Evolutionary conservation across 2,888 invertebrate species (phyloP), one percentile per base, ranked within the genome.

Genomic region (Allacma fusca): DNA sequence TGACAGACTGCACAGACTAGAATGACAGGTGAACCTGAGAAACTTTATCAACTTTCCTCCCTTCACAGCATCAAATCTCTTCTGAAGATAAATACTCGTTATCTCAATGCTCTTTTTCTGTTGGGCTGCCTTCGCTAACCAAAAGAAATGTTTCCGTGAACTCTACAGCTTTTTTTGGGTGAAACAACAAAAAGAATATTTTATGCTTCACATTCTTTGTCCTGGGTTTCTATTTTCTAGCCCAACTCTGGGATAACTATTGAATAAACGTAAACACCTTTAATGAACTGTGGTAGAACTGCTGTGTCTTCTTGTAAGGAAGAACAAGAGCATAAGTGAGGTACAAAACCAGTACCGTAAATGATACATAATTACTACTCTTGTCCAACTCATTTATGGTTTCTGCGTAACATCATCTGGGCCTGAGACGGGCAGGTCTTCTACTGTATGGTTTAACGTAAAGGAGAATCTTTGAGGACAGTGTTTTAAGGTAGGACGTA

Each of bases 1-100:
- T 73, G 73, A 73, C 73, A 73, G 73, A 40, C 24, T 64, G 62
- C 19, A 43, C n/a, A 50, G 23, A 72, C 9, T n/a, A 29, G 72
- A 50, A 72, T 72, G 72, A 72, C 73, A 73, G 73, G 73, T 73
- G 73, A 73, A 72, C 72, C 59, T 72, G 40, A 73, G 62, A 73
- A 73, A 73, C 73, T 73, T 73, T 62, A 64, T 64, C 73, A 72
- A 59, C n/a, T 26, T 72, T 28, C 57, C 57, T 29, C 40, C 34
- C 62, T 73, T 73, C 73, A 64, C 26, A 57, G 59, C 26, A 43
- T 62, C 40, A 40, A 28, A 23, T 73, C 40, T 64, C 62, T 73
- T 29, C 16, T 29, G 23, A 24, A 40, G 62, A 59, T 59, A 73
- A 73, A 73, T 59, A 62, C 62, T 73, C 62, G 28, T 26, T 71